Base-by-base conservation (phyloP, 2,888 invertebrate species). In the Torymus aiolomorphi region DNA sequence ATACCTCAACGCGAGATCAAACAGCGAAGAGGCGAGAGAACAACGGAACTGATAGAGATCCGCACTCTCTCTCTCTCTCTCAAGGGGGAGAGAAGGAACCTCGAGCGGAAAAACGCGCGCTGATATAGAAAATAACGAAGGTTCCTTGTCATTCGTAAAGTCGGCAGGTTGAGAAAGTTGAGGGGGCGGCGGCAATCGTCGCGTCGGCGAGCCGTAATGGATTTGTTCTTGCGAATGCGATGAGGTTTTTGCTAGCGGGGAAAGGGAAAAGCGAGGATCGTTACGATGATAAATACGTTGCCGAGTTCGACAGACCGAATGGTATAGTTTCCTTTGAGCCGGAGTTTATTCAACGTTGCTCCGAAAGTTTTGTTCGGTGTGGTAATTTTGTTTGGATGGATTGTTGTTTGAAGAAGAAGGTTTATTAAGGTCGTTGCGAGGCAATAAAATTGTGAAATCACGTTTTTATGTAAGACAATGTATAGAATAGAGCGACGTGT, bases 51-150 rank as follows among this genome's bases (percentile, higher is more conserved):
- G 69, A 62, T 67, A 69, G 18, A 62, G 54, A 24, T 10, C 1
- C 20, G 20, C 1, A n/a, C n/a, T 8, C 16, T n/a, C 54, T 12
- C 14, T 67, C 31, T n/a, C 42, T 8, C 31, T 31, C 59, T 54
- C 52, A 24, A 71, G 74, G 56, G 69, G 20, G 16, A 52, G 20
- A 16, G 14, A 57, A 71, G 1, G 20, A 31, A 71, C 20, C 20
- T 71, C 63, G 51, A 54, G 75, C 31, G 71, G 65, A 79, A 69
- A 79, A 79, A 79, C 24, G 49, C 24, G 18, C 14, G 12, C 56
- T 52, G 52, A 74, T 72, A 51, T 72, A 51, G 42, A 70, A 78
- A 74, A 79, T 63, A 79, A 74, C 69, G 54, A 70, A 75, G 54
- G 57, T 75, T 78, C 13, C 24, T 62, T 74, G 70, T 75, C 70